These are phyloP conservation scores for Trachelipus rathkii DNA, from an alignment of 1,140 invertebrate species.

Conservation along the genomic window DNA sequence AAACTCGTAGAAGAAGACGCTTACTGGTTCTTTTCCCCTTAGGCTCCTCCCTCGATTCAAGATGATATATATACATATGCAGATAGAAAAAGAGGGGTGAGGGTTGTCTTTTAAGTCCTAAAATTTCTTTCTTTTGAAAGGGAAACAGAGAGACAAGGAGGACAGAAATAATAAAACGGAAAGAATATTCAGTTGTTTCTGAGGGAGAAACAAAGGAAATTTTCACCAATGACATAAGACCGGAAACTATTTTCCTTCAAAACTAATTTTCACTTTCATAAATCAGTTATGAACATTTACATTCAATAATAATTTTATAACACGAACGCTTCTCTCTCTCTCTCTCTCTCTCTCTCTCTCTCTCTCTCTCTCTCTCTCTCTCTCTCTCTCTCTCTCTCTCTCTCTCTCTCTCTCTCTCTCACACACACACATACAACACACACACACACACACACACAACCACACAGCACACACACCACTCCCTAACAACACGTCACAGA, in stretches of 20 bases:
- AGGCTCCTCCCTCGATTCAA: not conserved
- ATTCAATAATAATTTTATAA: no score
- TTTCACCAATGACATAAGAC: not conserved
- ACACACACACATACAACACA: no score
- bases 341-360: no score
- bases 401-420: no score
- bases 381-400: no score
- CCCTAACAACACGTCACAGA: no score
- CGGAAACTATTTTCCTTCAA: not conserved
- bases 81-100: not conserved
- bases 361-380: no score
- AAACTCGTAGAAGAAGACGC: not conserved
- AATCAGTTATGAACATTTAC: no score
- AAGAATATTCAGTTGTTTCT: not conserved
- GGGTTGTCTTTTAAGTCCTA: not conserved
- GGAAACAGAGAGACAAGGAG: not conserved
- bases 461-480: no score
- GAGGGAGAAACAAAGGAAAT: not conserved
- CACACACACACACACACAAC: no score
- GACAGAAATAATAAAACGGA: not conserved
- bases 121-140: not conserved
- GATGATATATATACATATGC: conserved; percentile 1
- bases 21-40: conserved; percentile 1
- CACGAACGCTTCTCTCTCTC: no score
- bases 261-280: not conserved